Evolutionary conservation across 2,888 invertebrate species (phyloP), one percentile per base, ranked within the genome.

Genomic region (Drosophila kuntzei): DNA sequence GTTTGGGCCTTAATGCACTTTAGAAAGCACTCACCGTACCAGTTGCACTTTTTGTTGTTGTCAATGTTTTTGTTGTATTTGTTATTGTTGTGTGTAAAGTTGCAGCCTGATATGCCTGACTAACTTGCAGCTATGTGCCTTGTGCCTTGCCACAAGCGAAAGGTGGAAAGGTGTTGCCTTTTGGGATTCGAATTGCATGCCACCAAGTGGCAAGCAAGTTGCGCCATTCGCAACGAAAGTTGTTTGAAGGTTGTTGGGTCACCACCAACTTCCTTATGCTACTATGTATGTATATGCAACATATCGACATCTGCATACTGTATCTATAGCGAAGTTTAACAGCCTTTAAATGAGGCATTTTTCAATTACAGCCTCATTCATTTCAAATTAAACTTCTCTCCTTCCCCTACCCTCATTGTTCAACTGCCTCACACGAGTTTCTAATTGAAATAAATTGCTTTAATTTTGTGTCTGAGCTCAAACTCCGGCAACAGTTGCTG

Each of bases 371-470:
- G 62, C 39, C 66, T 69, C 69, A 76, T 82, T 76, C 50, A 65
- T 39, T 67, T 70, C 32, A 43, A 65, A 75, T 81, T 71, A 43
- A 62, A 39, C 46, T 67, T 2, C 39, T n/a, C n/a, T n/a, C n/a
- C n/a, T n/a, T n/a, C n/a, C n/a, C n/a, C n/a, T n/a, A n/a, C 8
- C 14, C 46, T 18, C 39, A 32, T 41, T 43, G 53, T 41, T 34
- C 16, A 36, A 27, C 34, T 63, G 54, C 47, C 44, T 43, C 64
- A 80, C 73, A 76, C 54, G 79, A 84, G 81, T 89, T 81, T 81
- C 77, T 89, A 85, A 85, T 89, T 85, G 87, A 89, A 85, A 85
- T 87, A 87, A 85, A 85, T 85, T 84, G 70, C 74, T 62, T 46
- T 16, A 36, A 29, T 59, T 65, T 43, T 46, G 36, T 39, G 41